phyloP scores from a whole-genome alignment of 2,888 invertebrate species.

The Pristionchus maxplancki region DNA sequence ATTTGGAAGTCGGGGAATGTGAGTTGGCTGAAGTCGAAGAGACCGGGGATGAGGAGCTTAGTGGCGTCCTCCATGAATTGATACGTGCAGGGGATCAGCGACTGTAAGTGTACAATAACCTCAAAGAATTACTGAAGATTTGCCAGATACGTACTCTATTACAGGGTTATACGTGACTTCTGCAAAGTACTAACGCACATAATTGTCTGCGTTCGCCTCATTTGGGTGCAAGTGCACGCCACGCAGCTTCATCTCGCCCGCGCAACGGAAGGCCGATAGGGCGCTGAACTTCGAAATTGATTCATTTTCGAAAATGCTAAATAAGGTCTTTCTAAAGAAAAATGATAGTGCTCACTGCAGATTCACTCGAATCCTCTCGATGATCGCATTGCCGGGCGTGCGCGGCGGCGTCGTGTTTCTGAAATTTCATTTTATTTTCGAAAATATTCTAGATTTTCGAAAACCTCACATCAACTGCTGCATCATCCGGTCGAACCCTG shows the following conservation, averaged over 20 bases:
- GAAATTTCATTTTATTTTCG: background rate
- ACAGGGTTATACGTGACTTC: background rate
- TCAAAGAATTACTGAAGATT: too few species aligned
- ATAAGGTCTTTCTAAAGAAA: background rate
- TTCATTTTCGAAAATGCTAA: too few species aligned
- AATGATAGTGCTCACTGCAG: background rate
- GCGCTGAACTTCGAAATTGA: background rate
- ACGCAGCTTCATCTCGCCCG: background rate
- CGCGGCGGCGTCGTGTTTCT: background rate
- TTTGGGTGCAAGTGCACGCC: background rate
- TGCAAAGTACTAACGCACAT: too few species aligned
- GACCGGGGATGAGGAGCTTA: background rate
- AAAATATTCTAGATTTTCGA: background rate
- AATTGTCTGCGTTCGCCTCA: background rate
- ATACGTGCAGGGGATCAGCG: background rate
- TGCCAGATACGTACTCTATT: too few species aligned
- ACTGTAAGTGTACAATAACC: background rate
- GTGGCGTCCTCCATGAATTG: slow-evolving; percentile 3
- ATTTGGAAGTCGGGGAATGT: background rate
- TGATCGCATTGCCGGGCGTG: background rate
- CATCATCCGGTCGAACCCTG: background rate
- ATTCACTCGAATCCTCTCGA: background rate
- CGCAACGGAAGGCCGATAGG: background rate
- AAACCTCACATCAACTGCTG: background rate
- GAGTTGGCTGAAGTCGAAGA: background rate